Percentiles rank a stretch among this genome's conserved stretches.
These are phyloP conservation scores for Callionymus lyra DNA, from an alignment of 2,113 vertebrate species.

Conservation along the genomic window DNA sequence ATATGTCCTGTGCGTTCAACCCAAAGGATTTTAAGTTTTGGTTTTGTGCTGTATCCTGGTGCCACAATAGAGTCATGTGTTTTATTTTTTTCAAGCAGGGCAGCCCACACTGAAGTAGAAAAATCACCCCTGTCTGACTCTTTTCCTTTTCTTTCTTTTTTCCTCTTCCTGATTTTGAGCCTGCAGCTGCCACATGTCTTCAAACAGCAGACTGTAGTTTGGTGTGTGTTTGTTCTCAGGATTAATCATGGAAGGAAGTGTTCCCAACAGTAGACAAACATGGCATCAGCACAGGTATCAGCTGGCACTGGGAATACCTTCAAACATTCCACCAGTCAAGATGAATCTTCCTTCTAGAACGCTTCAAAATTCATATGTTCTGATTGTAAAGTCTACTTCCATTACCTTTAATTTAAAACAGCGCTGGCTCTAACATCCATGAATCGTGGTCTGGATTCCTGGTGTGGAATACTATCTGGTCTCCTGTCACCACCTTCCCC, in stretches of 20 bases:
- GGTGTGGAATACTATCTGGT: conserved; percentile 23
- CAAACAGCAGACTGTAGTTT: conserved; percentile 19
- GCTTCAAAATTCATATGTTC: no score
- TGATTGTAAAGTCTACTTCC: no score
- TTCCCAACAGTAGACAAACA: conserved; percentile 16
- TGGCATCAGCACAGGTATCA: no score
- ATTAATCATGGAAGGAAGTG: conserved; percentile 27
- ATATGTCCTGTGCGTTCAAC: conserved; percentile 6
- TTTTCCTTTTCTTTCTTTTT: conserved; percentile 50
- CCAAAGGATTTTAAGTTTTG: conserved; percentile 18
- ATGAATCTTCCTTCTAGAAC: no score
- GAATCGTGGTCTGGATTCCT: background rate
- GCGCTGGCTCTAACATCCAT: no score
- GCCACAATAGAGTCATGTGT: conserved; percentile 57
- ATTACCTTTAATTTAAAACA: no score
- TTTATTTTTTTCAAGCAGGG: conserved; percentile 46
- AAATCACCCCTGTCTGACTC: conserved; percentile 57
- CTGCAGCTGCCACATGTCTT: conserved; percentile 41
- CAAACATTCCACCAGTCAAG: background rate
- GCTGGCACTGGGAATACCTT: background rate
- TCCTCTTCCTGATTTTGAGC: conserved; percentile 39
- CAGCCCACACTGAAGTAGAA: conserved; percentile 61
- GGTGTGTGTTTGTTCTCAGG: conserved; percentile 9
- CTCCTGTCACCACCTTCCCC: conserved; percentile 24
- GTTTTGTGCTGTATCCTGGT: conserved; percentile 36